Evolutionary conservation across 2,797 vertebrate genomes (phyloP), one percentile per base, ranked within the genome.

Genomic region (Botia kubotai): DNA sequence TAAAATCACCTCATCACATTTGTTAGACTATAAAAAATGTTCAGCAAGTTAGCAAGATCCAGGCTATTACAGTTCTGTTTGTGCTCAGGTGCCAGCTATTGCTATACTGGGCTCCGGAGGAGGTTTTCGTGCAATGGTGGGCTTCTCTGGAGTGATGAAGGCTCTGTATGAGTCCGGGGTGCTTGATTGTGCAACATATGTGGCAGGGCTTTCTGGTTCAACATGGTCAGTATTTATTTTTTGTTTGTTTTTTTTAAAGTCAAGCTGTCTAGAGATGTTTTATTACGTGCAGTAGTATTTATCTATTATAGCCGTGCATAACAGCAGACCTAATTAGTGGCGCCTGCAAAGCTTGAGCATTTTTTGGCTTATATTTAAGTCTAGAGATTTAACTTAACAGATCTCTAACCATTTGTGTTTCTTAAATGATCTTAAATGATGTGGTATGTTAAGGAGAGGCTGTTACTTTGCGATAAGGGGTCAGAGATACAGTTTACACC

Each of bases 141-240:
- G 95, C 0, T 97, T 98, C 88, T 95, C 98, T 0, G 98, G 98
- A 5, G 98, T 99, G 81, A 97, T 98, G 95, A 99, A 99, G 91
- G 98, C 98, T 0, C 92, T 99, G 55, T 96, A 94, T 79, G 97
- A 98, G 87, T 98, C 97, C 0, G 98, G 97, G 68, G 91, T 99
- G 85, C 91, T 99, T 80, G 98, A 99, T 77, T 99, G 98, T 88
- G 93, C 95, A 39, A 97, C 97, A 0, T 99, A 99, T 50, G 2
- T 98, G 16, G 97, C 97, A 23, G 98, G 97, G 4, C 96, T 99
- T 77, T 99, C 98, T 0, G 98, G 98, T 85, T 99, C 98, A 78
- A 99, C 98, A 0, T 99, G 97, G 98, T 98, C 84, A 89, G 95
- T 91, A 81, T 46, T 39, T 50, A 8, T 57, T 66, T 66, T 33